Base-by-base conservation (phyloP, 2,797 vertebrate species). In the Cyclura pinguis region DNA sequence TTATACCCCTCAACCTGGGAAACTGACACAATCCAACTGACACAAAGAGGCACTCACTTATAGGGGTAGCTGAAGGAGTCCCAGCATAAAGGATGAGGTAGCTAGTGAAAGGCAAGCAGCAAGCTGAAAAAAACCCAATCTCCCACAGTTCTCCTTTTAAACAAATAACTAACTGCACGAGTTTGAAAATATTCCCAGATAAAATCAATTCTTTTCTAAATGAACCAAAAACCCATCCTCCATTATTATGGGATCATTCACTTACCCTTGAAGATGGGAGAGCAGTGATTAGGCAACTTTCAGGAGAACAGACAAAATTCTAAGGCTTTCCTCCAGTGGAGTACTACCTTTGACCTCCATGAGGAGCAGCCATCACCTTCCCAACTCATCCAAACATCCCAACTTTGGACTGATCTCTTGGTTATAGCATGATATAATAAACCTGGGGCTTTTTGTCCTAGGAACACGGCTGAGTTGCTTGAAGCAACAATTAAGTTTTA, bases 151-250 rank as follows among this genome's bases (percentile, higher is more conserved):
- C 24, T 76, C 7, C 16, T 42, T 69, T 76, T 6, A 93, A 95
- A 93, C 93, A 92, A 94, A 88, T 91, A 72, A 62, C 84, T 94
- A 96, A 95, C 95, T 95, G 92, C 59, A 93, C 87, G 87, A 89
- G 84, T 77, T 74, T 78, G 91, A 94, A 92, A 9, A 69, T 2
- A 18, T 88, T 93, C 91, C 55, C 85, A 92, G 90, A 91, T 95
- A 95, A 95, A 92, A 92, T 55, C 93, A 67, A 73, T 72, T 94
- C 76, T 91, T 94, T 96, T 93, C 88, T 94, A 95, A 87, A 95
- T 91, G 67, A 88, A 80, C 42, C 27, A 80, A 32, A 52, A 2
- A 52, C 1, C 77, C 73, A 42, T 38, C 14, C 35, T 20, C 42
- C 7, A 13, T 27, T 50, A 29, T 27, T 47, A 6, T 24, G 27